Evolutionary conservation across 2,797 vertebrate species (phyloP), one percentile per base, ranked within the genome.

Genomic region (Gymnothorax javanicus): DNA sequence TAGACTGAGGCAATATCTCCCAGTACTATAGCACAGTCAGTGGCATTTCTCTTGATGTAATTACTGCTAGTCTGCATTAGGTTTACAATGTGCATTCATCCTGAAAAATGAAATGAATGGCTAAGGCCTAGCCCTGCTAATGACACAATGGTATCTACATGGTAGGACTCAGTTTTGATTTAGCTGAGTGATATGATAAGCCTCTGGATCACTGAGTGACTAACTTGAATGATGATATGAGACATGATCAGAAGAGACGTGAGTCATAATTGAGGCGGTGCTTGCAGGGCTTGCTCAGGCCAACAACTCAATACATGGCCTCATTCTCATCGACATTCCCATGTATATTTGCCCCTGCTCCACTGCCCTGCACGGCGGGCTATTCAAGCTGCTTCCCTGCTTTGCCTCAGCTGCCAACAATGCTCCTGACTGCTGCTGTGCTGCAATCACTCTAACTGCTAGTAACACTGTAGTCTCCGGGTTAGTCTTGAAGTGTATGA

Each of bases 191-290:
- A 95, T 94, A 92, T 93, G 93, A 94, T 91, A 92, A 90, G 92
- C 92, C 59, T 83, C 91, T 89, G 54, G 84, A 67, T 88, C 13
- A 91, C 91, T 92, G 93, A 93, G 94, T 95, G 94, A 95, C 92
- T 95, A 94, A 94, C 90, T 91, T 93, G 90, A 15, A 20, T 79
- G 85, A 50, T 59, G 17, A 59, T 25, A 84, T 90, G 92, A 91
- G 93, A 93, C 87, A 91, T 91, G 91, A 95, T 94, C 90, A 91
- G 91, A 95, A 90, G 93, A 94, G 94, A 95, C 94, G 93, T 87
- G 4, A 52, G 77, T 81, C 77, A 56, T n/a, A 56, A 52, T 54
- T 56, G 8, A 12, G 4, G 52, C 77, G 11, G 25, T 3, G 52
- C 75, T 50, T 27, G 7, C 8, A 25, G 33, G 33, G 33, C 33